Evolutionary conservation across 2,113 vertebrate genomes (phyloP).

Genomic region (Chroicocephalus ridibundus): DNA sequence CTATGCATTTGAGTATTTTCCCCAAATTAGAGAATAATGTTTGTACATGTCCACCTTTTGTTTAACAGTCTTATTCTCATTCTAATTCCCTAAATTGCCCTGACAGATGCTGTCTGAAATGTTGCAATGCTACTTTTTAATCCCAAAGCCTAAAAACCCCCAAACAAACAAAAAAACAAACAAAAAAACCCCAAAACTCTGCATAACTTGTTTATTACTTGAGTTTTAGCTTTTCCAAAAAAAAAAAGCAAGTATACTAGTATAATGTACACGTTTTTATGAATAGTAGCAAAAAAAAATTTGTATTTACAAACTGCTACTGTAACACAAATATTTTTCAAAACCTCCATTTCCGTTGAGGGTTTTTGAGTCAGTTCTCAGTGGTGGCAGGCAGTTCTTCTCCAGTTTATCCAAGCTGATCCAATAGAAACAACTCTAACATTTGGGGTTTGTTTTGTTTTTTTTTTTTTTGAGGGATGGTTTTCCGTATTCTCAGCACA

Average conservation of each 20-base stretch:
- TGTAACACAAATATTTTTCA: background rate
- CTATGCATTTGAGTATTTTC: background rate
- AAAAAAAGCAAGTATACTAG: background rate
- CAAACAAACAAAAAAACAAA: background rate
- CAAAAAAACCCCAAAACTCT: background rate
- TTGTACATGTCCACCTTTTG: background rate
- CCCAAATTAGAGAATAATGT: background rate
- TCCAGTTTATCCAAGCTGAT: background rate
- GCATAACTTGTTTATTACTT: background rate
- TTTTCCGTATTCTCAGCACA: background rate
- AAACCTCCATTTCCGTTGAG: background rate
- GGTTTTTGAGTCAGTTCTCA: background rate
- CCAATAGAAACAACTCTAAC: background rate
- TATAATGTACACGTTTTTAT: background rate
- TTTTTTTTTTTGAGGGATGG: fast-evolving
- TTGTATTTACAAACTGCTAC: background rate
- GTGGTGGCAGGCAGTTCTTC: background rate
- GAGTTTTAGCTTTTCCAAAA: background rate
- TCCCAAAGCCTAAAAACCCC: background rate
- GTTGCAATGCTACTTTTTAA: background rate
- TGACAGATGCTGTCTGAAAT: background rate
- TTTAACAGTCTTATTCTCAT: background rate
- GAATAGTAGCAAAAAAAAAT: background rate
- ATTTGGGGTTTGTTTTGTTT: no score
- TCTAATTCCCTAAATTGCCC: background rate